These are phyloP conservation scores for Campoplex capitator DNA, from an alignment of 2,888 invertebrate genomes.

Conservation along the genomic window DNA sequence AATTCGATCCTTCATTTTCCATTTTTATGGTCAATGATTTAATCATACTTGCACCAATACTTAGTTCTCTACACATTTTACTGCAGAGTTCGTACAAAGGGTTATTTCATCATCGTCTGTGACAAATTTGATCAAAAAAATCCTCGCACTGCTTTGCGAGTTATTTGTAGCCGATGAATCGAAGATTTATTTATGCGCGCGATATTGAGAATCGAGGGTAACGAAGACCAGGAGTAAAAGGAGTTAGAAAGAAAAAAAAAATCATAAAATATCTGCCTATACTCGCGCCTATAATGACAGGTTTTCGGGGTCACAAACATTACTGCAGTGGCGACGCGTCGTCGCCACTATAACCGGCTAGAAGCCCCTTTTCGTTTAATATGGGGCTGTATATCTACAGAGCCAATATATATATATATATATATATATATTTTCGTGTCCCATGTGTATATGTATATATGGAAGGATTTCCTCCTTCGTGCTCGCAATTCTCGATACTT, in stretches of 20 bases:
- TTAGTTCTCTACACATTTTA: not conserved
- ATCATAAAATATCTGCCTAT: not conserved
- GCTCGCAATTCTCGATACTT: slow-evolving; percentile 66
- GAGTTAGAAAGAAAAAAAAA: not conserved
- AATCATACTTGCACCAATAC: not conserved
- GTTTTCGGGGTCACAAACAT: slow-evolving; percentile 30
- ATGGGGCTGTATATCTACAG: not conserved
- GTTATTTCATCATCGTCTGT: not conserved
- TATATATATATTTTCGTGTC: not conserved
- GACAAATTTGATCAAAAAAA: not conserved
- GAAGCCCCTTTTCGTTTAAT: not conserved
- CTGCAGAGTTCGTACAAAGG: not conserved
- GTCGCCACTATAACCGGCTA: slow-evolving; percentile 21
- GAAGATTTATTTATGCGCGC: not conserved
- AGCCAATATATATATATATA: not conserved
- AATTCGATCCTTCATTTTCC: too few relatives aligned
- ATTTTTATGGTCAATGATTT: not conserved
- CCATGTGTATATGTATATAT: not conserved
- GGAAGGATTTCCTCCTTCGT: slow-evolving; percentile 54
- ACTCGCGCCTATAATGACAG: slow-evolving; percentile 1
- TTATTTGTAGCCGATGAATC: not conserved
- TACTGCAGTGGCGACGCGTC: slow-evolving; percentile 36
- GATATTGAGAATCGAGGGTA: not conserved
- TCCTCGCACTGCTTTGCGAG: not conserved
- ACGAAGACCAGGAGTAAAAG: not conserved